These are phyloP conservation scores for Crocidura indochinensis DNA, from an alignment of 2,797 vertebrate genomes.

Conservation along the genomic window DNA sequence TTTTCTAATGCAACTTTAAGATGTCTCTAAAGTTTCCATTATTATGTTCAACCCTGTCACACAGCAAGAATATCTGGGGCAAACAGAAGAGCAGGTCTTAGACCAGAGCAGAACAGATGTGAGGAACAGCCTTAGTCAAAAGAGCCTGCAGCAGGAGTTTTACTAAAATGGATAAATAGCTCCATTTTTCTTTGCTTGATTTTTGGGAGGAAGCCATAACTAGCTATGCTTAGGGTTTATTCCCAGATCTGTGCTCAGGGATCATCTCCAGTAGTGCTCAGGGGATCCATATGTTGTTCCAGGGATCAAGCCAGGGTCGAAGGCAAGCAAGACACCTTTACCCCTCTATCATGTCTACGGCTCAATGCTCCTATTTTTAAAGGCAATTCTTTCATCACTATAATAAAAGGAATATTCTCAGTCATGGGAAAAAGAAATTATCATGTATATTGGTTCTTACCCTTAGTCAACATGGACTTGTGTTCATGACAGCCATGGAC, in stretches of 20 bases:
- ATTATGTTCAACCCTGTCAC: too few species aligned
- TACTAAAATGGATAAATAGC: not conserved
- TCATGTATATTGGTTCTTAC: not conserved
- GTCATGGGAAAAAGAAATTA: not conserved
- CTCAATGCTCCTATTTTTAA: not conserved
- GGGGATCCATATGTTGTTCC: not conserved
- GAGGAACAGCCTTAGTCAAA: not conserved
- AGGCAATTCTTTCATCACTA: not conserved
- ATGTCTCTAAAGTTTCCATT: not conserved
- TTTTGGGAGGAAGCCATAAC: too few species aligned
- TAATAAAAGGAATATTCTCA: not conserved
- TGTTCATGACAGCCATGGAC: not conserved
- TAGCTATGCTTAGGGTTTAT: too few species aligned
- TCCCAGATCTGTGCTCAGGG: too few species aligned
- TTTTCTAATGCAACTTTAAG: slow-evolving; percentile 6
- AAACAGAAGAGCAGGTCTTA: not conserved
- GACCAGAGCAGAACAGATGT: not conserved
- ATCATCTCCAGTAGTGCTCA: too few species aligned
- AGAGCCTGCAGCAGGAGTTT: not conserved
- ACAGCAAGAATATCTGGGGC: not conserved
- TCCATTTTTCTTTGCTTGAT: too few species aligned
- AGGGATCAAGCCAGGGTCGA: not conserved
- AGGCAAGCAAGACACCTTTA: not conserved
- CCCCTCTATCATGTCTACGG: too few species aligned
- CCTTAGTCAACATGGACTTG: slow-evolving; percentile 15